Evolutionary conservation across 2,113 vertebrate species (phyloP).

Genomic region (Phoenicopterus ruber): DNA sequence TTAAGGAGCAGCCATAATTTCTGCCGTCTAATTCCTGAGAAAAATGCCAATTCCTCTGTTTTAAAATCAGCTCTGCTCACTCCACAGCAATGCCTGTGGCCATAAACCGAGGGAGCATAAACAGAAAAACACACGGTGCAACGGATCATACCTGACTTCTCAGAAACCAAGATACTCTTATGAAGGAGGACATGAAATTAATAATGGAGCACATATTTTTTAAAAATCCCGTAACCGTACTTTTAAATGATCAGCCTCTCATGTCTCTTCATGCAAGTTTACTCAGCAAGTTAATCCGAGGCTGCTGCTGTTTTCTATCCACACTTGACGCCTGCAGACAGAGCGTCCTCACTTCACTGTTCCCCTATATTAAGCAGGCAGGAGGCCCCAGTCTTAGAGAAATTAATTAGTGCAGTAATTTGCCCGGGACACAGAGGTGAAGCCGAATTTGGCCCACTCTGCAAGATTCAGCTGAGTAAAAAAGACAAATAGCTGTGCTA

Average conservation of each 20-base stretch:
- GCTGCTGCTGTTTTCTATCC: neutral
- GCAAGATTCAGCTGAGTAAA: conserved; percentile 29
- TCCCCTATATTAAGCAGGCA: neutral
- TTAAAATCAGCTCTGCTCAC: neutral
- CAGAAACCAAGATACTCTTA: neutral
- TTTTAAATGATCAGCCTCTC: neutral
- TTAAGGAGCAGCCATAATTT: neutral
- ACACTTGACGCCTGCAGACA: neutral
- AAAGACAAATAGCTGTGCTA: conserved; percentile 3
- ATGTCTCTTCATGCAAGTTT: neutral
- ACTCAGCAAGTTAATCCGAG: neutral
- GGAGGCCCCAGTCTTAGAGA: neutral
- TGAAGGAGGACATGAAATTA: fast-evolving
- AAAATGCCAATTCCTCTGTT: neutral
- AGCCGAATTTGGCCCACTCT: neutral
- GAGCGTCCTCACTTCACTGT: neutral
- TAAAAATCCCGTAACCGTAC: neutral
- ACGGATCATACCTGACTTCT: neutral
- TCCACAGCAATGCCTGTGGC: neutral
- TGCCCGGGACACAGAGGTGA: neutral
- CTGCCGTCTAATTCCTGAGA: neutral
- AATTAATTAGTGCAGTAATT: conserved; percentile 27
- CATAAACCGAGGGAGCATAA: neutral
- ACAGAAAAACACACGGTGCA: neutral
- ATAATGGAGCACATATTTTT: neutral